These are phyloP conservation scores for Sthenelais limicola DNA, from an alignment of 2,888 invertebrate genomes.

Conservation along the genomic window DNA sequence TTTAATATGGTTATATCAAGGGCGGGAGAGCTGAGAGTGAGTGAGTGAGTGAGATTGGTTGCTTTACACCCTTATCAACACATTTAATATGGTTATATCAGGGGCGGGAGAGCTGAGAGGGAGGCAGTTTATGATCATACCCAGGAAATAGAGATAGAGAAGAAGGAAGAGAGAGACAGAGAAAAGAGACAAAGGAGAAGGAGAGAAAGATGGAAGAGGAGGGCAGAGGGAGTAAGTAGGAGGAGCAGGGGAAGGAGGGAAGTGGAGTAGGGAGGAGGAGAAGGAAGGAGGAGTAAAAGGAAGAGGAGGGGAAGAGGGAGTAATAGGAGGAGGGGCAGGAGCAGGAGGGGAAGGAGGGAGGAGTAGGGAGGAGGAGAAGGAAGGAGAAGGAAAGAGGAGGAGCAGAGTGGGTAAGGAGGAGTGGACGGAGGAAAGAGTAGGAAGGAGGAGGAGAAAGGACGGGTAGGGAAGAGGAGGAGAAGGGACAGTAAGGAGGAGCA, in stretches of 20 bases:
- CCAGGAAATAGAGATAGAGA: too few relatives aligned
- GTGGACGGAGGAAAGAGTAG: neutral
- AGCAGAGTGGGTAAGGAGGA: neutral
- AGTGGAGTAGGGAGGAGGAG: neutral
- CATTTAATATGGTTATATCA: too few relatives aligned
- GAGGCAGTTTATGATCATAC: too few relatives aligned
- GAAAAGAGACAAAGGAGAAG: too few relatives aligned
- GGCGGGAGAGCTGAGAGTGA: too few relatives aligned
- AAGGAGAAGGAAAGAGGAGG: neutral
- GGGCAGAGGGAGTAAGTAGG: constrained; percentile 3
- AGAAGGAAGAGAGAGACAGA: too few relatives aligned
- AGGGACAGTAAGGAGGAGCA: neutral
- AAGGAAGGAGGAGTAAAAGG: neutral
- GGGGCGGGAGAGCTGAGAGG: too few relatives aligned
- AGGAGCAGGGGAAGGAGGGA: neutral
- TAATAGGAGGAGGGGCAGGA: neutral
- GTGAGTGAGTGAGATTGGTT: too few relatives aligned
- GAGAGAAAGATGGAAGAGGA: too few relatives aligned
- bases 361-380: neutral
- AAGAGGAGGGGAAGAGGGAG: neutral
- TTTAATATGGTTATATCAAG: too few relatives aligned
- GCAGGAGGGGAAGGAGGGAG: constrained; percentile 3
- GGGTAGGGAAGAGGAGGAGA: neutral
- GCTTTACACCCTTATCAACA: too few relatives aligned
- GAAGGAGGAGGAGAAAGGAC: neutral